Evolutionary conservation across 2,797 vertebrate genomes (phyloP).

Genomic region (Cossypha polioptera): DNA sequence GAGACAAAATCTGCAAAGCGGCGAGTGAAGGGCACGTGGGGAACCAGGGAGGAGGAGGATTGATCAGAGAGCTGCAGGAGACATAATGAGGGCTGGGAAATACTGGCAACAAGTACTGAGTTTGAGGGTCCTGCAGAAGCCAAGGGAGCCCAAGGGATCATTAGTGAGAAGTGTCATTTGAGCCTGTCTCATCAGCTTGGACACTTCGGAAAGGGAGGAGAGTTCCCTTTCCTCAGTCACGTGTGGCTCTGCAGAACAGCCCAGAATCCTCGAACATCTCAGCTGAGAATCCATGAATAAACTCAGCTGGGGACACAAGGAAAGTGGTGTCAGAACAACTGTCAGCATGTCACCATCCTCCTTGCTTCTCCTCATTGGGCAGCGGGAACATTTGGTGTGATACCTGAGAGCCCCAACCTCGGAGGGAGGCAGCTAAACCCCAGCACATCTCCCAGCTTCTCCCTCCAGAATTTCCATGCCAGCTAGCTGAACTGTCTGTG

Average conservation of each 20-base stretch:
- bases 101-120: not conserved
- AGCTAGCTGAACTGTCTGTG: not conserved
- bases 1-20: not conserved
- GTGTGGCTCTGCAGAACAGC: not conserved
- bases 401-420: not conserved
- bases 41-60: rapidly evolving
- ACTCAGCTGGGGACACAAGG: not conserved
- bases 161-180: not conserved
- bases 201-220: not conserved
- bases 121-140: not conserved
- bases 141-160: not conserved
- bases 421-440: not conserved
- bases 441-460: not conserved
- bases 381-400: not conserved
- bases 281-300: not conserved
- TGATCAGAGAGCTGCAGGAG: not conserved
- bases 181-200: not conserved
- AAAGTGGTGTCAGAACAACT: not conserved
- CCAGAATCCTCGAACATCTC: not conserved
- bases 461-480: not conserved
- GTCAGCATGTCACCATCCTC: not conserved
- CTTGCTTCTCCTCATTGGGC: not conserved
- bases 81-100: not conserved
- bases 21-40: rapidly evolving
- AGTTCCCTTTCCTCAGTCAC: not conserved